Percentiles rank a stretch among this genome's conserved stretches.
phyloP scores from a whole-genome alignment of 2,888 invertebrate species.

The Volucella zonaria region DNA sequence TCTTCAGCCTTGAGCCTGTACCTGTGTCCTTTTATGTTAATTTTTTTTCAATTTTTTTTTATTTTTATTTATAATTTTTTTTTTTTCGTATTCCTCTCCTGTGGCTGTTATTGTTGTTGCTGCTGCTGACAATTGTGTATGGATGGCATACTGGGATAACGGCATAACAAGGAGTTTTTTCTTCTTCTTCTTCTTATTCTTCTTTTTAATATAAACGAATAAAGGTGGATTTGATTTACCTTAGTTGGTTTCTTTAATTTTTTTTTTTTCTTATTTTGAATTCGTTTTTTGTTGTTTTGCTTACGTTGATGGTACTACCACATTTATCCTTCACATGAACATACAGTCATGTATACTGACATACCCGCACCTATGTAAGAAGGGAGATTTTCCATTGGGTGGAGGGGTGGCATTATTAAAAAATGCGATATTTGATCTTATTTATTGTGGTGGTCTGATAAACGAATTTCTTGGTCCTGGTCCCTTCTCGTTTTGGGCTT shows the following conservation, averaged over 20 bases:
- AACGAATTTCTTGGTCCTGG: constrained; percentile 29
- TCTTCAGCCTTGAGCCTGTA: no score
- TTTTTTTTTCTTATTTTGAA: constrained; percentile 16
- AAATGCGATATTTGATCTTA: constrained; percentile 45
- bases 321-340: constrained; percentile 50
- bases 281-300: constrained; percentile 5
- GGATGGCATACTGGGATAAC: constrained; percentile 67
- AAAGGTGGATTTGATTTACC: constrained; percentile 73
- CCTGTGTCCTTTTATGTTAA: constrained; percentile 65
- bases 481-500: constrained; percentile 11
- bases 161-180: constrained; percentile 64
- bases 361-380: no score
- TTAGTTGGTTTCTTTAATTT: constrained; percentile 62
- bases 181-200: constrained; percentile 9
- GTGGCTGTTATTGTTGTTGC: constrained; percentile 27
- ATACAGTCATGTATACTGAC: background rate
- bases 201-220: constrained; percentile 69
- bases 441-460: constrained; percentile 49
- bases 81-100: background rate
- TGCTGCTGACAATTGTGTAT: constrained; percentile 43
- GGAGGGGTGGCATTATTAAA: constrained; percentile 50
- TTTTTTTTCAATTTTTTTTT: constrained; percentile 52
- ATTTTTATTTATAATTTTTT: no score
- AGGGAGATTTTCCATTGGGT: background rate
- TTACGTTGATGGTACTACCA: constrained; percentile 39